Base-by-base conservation (phyloP, 2,888 invertebrate species). In the Rotaria macrura region DNA sequence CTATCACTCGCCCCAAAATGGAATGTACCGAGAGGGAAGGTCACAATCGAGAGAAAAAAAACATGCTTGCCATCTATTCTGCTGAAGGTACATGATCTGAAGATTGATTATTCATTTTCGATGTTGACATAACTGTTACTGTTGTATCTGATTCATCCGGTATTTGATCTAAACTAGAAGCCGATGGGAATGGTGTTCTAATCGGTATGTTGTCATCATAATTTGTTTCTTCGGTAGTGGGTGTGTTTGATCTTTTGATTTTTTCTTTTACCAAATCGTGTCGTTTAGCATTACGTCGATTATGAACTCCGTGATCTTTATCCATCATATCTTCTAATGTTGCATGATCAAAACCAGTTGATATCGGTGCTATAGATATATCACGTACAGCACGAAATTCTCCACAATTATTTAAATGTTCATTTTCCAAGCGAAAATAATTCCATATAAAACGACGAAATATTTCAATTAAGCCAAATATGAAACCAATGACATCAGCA, bases 381-480 rank as follows among this genome's bases (percentile, higher is more conserved):
- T 99, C 99, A 10, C 99, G 92, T 0, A 99, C 98, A 17, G 99
- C 99, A 89, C 99, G 93, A 93, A 99, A 99, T 92, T 93, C 92
- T 91, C 99, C 99, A 92, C 98, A 98, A 92, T 99, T 99, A 92
- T 99, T 99, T 72, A 99, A 92, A 91, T 99, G 99, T 90, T 99
- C 99, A 92, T 99, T 99, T 92, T 99, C 99, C 89, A 99, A 91
- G 0, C 99, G 97, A 93, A 99, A 97, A 92, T 96, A 99, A 92
- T 99, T 99, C 99, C 99, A 99, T 84, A 99, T 94, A 92, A 98
- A 99, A 85, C 98, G 93, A 89, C 93, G 91, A 83, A 74, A 88
- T 52, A 85, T 47, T 54, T 84, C 85, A 25, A 87, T 38, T 38
- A 84, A 85, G 65, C 72, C 83, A 17, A 84, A 49, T 38, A 85